Evolutionary conservation across 2,113 vertebrate species (phyloP).

Genomic region (Acinonyx jubatus): DNA sequence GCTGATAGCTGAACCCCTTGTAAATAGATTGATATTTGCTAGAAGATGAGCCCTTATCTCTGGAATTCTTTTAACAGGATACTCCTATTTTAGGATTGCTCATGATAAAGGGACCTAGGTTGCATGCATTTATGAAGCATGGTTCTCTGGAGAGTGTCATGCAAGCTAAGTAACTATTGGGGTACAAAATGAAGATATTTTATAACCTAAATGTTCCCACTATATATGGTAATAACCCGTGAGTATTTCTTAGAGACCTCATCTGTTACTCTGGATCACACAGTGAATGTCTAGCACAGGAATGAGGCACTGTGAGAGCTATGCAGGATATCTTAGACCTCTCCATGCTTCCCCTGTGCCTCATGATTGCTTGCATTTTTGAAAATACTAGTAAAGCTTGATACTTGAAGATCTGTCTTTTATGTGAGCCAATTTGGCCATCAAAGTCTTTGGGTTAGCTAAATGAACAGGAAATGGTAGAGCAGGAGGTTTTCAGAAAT

Average conservation of each 20-base stretch:
- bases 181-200: neutral
- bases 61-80: neutral
- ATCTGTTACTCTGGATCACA: neutral
- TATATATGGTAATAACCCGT: neutral
- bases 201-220: neutral
- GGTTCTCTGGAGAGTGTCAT: conserved; percentile 1
- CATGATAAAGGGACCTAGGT: neutral
- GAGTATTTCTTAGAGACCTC: neutral
- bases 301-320: neutral
- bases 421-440: neutral
- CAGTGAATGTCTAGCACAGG: neutral
- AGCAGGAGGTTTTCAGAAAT: neutral
- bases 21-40: neutral
- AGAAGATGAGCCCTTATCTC: neutral
- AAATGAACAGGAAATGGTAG: neutral
- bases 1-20: neutral
- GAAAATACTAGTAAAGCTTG: neutral
- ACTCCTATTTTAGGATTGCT: neutral
- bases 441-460: neutral
- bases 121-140: neutral
- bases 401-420: neutral
- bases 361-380: neutral
- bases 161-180: neutral
- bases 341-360: neutral
- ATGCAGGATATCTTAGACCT: neutral